Percentiles rank a stretch among this genome's conserved stretches.
phyloP scores from a whole-genome alignment of 2,113 vertebrate genomes.

The Scomber scombrus region DNA sequence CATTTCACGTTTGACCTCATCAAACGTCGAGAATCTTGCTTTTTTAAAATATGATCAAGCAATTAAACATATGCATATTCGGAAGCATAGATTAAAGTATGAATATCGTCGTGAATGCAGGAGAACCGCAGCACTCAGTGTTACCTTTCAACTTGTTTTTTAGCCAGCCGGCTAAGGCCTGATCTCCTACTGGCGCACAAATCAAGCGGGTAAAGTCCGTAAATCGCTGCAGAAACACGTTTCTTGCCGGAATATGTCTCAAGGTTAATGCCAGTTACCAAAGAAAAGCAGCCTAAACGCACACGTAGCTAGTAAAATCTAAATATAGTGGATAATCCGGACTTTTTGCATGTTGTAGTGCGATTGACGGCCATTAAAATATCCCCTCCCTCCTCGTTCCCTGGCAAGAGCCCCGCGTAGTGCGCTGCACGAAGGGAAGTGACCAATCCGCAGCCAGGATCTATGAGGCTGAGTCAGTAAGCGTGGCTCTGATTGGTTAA shows the following conservation, averaged over 20 bases:
- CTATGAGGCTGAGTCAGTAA: conserved; percentile 35
- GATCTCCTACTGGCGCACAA: conserved; percentile 56
- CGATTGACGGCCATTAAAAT: conserved; percentile 83
- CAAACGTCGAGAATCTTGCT: background rate
- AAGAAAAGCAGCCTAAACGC: background rate
- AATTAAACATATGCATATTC: background rate
- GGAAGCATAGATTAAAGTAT: accelerated
- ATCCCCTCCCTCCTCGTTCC: conserved; percentile 81
- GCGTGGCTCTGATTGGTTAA: conserved; percentile 66
- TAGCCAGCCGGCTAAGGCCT: conserved; percentile 80
- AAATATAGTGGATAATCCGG: conserved; percentile 64
- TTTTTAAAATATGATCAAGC: background rate
- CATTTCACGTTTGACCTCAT: conserved; percentile 32
- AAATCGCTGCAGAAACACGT: conserved; percentile 36
- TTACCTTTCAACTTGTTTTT: conserved; percentile 78
- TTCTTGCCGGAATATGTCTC: background rate
- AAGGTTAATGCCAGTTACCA: background rate
- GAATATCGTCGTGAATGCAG: background rate
- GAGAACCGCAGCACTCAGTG: background rate
- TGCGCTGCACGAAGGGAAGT: background rate
- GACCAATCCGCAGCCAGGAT: conserved; percentile 68
- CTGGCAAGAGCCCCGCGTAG: conserved; percentile 57
- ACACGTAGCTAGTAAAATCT: background rate
- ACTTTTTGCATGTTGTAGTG: conserved; percentile 74
- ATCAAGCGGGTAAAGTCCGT: conserved; percentile 79